A percentile compares a stretch with the other conserved stretches of the same genome.
phyloP scores from a whole-genome alignment of 2,888 invertebrate genomes.

The Tanypteryx hageni region DNA sequence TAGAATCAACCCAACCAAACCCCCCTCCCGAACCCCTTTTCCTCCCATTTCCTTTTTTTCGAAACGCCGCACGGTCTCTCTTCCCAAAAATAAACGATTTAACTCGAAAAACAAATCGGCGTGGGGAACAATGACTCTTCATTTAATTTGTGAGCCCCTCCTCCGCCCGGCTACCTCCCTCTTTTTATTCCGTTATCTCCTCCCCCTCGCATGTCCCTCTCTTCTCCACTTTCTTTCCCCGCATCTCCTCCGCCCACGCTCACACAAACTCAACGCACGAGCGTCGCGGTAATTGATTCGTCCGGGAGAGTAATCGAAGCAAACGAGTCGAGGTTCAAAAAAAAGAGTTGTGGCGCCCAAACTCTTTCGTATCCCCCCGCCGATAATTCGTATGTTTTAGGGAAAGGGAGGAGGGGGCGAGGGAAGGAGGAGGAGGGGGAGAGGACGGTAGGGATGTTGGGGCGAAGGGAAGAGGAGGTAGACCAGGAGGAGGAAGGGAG shows the following conservation, averaged over 20 bases:
- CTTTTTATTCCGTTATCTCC: conserved; percentile 28
- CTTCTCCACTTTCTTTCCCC: too few species aligned
- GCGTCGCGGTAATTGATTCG: conserved; percentile 20
- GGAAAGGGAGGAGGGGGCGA: not conserved
- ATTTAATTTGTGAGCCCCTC: not conserved
- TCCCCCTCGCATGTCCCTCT: not conserved
- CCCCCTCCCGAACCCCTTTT: not conserved
- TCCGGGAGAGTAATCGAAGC: conserved; percentile 2
- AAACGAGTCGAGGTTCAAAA: not conserved
- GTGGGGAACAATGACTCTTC: conserved; percentile 15
- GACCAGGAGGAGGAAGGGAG: not conserved
- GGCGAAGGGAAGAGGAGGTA: not conserved
- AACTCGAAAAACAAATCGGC: not conserved
- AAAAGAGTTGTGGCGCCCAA: not conserved
- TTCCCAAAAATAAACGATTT: not conserved
- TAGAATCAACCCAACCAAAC: not conserved
- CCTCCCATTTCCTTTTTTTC: not conserved
- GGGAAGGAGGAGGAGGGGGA: not conserved
- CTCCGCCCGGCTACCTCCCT: not conserved
- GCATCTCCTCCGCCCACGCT: not conserved
- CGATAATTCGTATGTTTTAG: not conserved
- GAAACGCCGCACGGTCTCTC: not conserved
- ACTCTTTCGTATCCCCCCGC: not conserved
- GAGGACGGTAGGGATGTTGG: not conserved
- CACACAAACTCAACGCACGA: not conserved